phyloP scores from a whole-genome alignment of 1,140 invertebrate genomes.

The Oryctes rhinoceros region DNA sequence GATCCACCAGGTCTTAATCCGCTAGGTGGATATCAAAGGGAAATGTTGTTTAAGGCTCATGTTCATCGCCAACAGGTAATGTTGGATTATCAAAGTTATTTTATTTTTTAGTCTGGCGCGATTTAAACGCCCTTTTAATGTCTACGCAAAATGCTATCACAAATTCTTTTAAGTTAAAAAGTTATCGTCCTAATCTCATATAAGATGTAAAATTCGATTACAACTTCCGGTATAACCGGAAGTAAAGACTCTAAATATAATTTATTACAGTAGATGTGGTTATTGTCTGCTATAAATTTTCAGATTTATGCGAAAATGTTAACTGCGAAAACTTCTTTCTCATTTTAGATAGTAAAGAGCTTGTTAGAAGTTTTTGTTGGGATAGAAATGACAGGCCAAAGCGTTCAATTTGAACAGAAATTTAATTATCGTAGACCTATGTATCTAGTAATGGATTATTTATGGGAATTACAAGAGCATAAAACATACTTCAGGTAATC shows the following conservation, averaged over 20 bases:
- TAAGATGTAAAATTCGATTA: too few species aligned
- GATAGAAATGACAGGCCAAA: constrained; percentile 97
- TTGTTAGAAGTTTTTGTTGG: constrained; percentile 93
- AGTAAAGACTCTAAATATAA: too few species aligned
- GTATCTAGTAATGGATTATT: constrained; percentile 92
- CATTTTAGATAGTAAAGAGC: constrained; percentile 72
- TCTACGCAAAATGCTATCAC: too few species aligned
- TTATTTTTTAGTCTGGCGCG: too few species aligned
- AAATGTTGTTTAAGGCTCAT: constrained; percentile 82
- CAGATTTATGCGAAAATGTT: too few species aligned
- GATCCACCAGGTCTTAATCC: constrained; percentile 66
- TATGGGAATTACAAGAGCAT: constrained; percentile 86
- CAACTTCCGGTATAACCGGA: too few species aligned
- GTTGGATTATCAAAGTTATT: too few species aligned
- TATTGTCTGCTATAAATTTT: too few species aligned
- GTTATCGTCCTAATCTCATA: too few species aligned
- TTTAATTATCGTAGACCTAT: constrained; percentile 96
- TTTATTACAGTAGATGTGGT: too few species aligned
- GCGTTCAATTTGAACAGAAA: constrained; percentile 96
- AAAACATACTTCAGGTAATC: constrained; percentile 77
- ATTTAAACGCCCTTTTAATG: too few species aligned
- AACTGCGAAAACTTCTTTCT: not conserved
- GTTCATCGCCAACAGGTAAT: constrained; percentile 72
- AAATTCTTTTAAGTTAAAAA: too few species aligned
- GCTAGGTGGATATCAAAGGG: constrained; percentile 72